Percentiles rank a stretch among this genome's conserved stretches.
Evolutionary conservation across 2,113 vertebrate species (phyloP).

Genomic region (Oceanodroma tethys): DNA sequence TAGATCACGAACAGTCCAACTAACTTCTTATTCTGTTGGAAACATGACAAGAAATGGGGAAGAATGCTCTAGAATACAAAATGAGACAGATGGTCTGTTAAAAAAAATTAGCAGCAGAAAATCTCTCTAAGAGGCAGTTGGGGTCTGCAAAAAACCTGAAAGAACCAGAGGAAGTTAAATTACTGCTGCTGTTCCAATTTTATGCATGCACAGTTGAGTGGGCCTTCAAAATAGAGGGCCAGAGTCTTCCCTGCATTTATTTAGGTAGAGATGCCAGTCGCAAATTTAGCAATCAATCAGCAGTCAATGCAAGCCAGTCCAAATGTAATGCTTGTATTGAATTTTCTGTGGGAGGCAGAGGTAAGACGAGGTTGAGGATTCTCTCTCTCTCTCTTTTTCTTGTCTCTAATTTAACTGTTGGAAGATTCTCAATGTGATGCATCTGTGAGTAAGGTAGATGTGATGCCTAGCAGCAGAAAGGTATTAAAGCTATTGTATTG

Average conservation of each 20-base stretch:
- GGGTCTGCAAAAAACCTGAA: not conserved
- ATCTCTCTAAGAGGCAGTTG: not conserved
- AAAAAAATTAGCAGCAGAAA: not conserved
- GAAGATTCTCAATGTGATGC: not conserved
- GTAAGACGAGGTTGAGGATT: not conserved
- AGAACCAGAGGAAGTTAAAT: not conserved
- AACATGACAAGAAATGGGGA: not conserved
- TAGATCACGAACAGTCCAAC: not conserved
- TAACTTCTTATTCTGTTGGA: constrained; percentile 14
- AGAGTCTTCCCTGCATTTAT: not conserved
- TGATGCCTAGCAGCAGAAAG: not conserved
- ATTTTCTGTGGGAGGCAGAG: not conserved
- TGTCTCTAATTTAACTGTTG: not conserved
- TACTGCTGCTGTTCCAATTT: not conserved
- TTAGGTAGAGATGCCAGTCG: not conserved
- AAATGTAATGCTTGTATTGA: not conserved
- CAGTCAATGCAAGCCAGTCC: not conserved
- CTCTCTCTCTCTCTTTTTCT: not conserved
- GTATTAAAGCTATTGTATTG: not conserved
- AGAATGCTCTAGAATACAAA: constrained; percentile 25
- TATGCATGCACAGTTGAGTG: not conserved
- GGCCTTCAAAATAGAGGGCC: not conserved
- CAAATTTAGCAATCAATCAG: not conserved
- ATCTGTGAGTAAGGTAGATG: not conserved
- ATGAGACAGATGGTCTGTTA: not conserved